Base-by-base conservation (phyloP, 2,888 invertebrate genomes). In the Noctua comes region DNA sequence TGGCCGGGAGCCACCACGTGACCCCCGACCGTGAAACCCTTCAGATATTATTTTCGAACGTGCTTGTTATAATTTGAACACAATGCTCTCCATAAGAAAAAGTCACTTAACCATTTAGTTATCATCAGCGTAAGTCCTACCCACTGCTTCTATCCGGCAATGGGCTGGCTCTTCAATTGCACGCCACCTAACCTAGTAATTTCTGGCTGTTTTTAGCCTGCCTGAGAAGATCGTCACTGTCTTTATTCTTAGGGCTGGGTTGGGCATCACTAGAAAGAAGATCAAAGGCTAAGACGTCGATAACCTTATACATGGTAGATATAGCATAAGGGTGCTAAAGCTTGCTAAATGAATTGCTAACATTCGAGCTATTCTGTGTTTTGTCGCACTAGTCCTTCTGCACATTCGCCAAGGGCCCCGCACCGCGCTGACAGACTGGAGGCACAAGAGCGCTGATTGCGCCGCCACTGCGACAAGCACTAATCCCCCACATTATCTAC, bases 381-480 rank as follows among this genome's bases (percentile, higher is more conserved):
- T 18, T 1, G 64, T 27, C 24, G 27, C 21, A 68, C 27, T 80
- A 64, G 64, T 54, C 57, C 76, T 85, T 85, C 76, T 82, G 72
- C 7, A 1, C 27, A 10, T 6, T 3, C 3, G 59, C 48, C 13
- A 66, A 36, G 54, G 31, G 74, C 36, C 36, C 21, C 31, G n/a
- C 76, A 54, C 76, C 81, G 66, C 74, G 62, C 16, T 21, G 27
- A 16, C 43, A n/a, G 57, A 16, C 73, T 43, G 69, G 73, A 76
- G 48, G 62, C 71, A 92, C 90, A 91, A 91, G 89, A 87, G 90
- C 83, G 76, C 86, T 93, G 93, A 93, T 94, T 93, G 91, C 92
- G 84, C 70, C 74, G 62, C 76, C 68, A 68, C 69, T 71, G 75
- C 70, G 66, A 75, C 77, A 65, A 51, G 69, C 75, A 71, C 86